Conservation (phyloP, 1,140 invertebrate species). For the Drosophila littoralis region DNA sequence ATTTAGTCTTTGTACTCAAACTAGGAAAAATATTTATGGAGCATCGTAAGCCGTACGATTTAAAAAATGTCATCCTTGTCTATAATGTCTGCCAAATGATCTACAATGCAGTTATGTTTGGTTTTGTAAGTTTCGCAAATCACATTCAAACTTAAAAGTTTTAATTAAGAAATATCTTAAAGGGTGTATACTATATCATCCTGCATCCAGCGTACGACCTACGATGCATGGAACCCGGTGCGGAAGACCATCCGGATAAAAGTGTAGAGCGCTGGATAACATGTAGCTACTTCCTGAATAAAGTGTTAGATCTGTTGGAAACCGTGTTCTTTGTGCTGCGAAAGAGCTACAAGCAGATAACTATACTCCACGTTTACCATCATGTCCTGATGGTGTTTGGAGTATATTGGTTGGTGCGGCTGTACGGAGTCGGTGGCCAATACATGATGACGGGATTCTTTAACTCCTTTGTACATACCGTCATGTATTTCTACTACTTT, state of each 20-base stretch:
- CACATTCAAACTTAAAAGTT: neutral
- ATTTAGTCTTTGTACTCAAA: conserved; percentile 87
- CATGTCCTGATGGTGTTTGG: conserved; percentile 86
- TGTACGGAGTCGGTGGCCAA: conserved; percentile 87
- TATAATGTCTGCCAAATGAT: conserved; percentile 91
- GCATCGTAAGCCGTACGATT: conserved; percentile 90
- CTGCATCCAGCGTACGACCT: neutral
- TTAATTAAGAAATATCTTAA: neutral
- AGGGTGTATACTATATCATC: conserved; percentile 6
- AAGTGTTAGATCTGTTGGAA: conserved; percentile 87
- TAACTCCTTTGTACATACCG: conserved; percentile 91
- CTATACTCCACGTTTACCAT: conserved; percentile 94
- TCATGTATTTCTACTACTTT: conserved; percentile 93
- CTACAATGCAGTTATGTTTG: conserved; percentile 37
- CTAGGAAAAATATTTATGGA: conserved; percentile 92
- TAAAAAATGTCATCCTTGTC: conserved; percentile 89
- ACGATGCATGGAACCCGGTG: neutral
- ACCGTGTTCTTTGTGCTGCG: conserved; percentile 93
- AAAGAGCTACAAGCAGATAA: conserved; percentile 93
- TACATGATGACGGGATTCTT: conserved; percentile 88
- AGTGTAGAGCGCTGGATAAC: neutral
- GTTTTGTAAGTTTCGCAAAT: conserved; percentile 3
- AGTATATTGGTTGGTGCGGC: neutral
- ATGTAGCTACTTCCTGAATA: conserved; percentile 53
- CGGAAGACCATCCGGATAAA: conserved; percentile 30